Evolutionary conservation across 2,797 vertebrate species (phyloP), one percentile per base, ranked within the genome.

Genomic region (Borostomias antarcticus): DNA sequence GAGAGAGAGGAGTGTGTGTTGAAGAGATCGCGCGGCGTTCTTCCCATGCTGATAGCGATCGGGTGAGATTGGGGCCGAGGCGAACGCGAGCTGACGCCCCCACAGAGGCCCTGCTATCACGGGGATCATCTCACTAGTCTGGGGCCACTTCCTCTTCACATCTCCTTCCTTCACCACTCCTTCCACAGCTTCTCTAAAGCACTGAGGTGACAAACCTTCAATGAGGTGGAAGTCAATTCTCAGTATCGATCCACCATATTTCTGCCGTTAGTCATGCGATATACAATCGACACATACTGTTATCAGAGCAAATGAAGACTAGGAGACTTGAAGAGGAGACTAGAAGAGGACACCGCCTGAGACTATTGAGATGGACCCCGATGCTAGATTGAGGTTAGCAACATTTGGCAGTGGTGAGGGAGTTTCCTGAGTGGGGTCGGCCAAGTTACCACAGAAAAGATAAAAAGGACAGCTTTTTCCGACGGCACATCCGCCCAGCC

Each of bases 341-440:
- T 23, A 51, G 21, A 52, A 10, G 19, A 30, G 29, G 29, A n/a
- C 9, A 2, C n/a, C 15, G 19, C 25, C 19, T 58, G 25, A 47
- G 35, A 30, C 51, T 66, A 23, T 30, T 19, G 48, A 26, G 25
- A 51, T 32, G 33, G 1, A n/a, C 21, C 30, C 56, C 32, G 30
- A 29, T n/a, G 17, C 29, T 37, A 58, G 56, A 35, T 19, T 58
- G 56, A 58, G 19, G 56, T 37, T 35, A 35, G 15, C 4, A 26
- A 32, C 15, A 57, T 7, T 53, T 11, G 4, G 51, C 6, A 9
- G 11, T 35, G 19, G 17, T 21, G 40, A 28, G 48, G 68, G 73
- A 60, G 58, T 74, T 85, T 87, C 83, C 83, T 83, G 76, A 25
- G 35, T 76, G 74, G 28, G 75, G 76, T 77, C 6, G 32, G 59